Evolutionary conservation across 2,888 invertebrate species (phyloP), one percentile per base, ranked within the genome.

Genomic region (Noctua janthe): DNA sequence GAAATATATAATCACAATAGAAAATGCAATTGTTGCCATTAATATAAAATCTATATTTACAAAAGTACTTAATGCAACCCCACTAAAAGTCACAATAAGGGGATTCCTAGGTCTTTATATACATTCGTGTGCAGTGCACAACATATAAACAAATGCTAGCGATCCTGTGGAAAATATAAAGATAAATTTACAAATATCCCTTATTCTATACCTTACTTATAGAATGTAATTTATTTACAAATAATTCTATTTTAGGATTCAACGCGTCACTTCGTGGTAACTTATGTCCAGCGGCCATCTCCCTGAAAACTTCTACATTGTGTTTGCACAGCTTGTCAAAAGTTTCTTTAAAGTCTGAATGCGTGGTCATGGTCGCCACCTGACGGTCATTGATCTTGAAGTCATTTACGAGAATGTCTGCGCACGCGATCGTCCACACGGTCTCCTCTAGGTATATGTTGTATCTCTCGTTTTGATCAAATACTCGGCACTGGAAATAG

Each of bases 401-500:
- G 1, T 88, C 35, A 1, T 85, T 35, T 17, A 88, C 75, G 20
- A 95, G 88, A 47, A 80, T 84, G 13, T 92, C 89, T 0, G 94
- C 95, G 84, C 96, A 96, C 0, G 92, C 91, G 74, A 86, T 88
- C 0, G 94, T 94, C 94, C 96, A 94, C 11, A 95, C 86, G 0
- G 96, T 92, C 80, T 97, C 97, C 94, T 98, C 98, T 69, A 97
- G 94, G 89, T 96, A 97, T 67, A 97, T 95, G 91, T 98, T 98
- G 94, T 98, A 97, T 82, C 97, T 94, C 90, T 98, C 98, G 82
- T 97, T 98, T 90, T 97, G 97, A 87, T 98, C 98, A 92, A 98
- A 98, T 0, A 98, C 97, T 89, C 97, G 95, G 72, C 96, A 97
- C 97, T 97, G 95, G 70, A 84, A 74, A 69, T 56, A 23, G 1